phyloP scores from a whole-genome alignment of 2,113 vertebrate genomes.

The Lamprologus ornatipinnis region DNA sequence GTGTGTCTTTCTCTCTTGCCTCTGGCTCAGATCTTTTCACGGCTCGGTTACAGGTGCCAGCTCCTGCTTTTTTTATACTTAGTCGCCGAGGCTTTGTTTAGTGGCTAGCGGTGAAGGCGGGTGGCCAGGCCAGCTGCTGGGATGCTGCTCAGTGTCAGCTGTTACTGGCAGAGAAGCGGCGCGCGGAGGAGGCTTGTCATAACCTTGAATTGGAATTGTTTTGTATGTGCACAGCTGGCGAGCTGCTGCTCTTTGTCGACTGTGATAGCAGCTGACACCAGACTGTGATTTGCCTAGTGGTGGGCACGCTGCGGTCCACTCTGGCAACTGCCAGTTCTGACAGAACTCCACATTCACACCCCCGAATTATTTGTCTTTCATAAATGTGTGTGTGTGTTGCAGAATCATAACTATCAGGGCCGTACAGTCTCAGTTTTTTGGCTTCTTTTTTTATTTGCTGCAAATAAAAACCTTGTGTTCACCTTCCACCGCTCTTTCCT shows the following conservation, averaged over 20 bases:
- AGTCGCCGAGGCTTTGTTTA: conserved; percentile 6
- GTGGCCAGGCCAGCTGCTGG: conserved; percentile 44
- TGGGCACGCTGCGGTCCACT: neutral
- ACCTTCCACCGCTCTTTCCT: neutral
- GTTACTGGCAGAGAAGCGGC: conserved; percentile 22
- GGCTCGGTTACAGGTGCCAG: conserved; percentile 33
- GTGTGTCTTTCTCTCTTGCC: neutral
- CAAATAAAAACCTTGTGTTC: neutral
- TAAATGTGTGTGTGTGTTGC: neutral
- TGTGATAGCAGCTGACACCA: conserved; percentile 46
- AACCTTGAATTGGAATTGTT: conserved; percentile 50
- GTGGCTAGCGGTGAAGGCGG: neutral
- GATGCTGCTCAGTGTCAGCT: conserved; percentile 40
- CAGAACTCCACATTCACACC: neutral
- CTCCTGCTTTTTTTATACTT: conserved; percentile 22
- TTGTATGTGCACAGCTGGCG: conserved; percentile 60
- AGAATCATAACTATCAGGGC: conserved; percentile 5
- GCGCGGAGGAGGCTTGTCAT: conserved; percentile 22
- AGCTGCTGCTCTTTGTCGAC: conserved; percentile 29
- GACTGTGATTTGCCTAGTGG: conserved; percentile 36
- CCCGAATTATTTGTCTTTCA: conserved; percentile 28
- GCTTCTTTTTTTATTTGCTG: neutral
- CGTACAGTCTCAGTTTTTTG: neutral
- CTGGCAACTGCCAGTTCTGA: conserved; percentile 3
- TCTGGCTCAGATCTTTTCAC: neutral